A percentile compares a stretch with the other conserved stretches of the same genome.
phyloP scores from a whole-genome alignment of 2,888 invertebrate species.

The Cartodere bifasciata region DNA sequence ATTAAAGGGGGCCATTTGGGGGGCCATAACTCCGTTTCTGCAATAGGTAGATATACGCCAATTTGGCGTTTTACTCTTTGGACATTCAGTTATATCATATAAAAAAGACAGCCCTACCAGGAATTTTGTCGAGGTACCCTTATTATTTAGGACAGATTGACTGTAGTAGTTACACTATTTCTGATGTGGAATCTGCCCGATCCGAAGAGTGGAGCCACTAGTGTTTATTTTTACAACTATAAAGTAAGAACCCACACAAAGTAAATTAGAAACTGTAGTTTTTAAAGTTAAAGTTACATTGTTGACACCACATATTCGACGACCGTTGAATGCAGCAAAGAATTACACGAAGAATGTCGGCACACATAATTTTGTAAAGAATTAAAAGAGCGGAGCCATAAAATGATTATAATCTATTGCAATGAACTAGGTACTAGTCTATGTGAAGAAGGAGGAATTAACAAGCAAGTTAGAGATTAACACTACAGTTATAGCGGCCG shows the following conservation, averaged over 20 bases:
- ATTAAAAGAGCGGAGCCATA: neutral
- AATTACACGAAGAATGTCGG: neutral
- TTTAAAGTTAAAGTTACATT: constrained; percentile 11
- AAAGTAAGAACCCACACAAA: constrained; percentile 29
- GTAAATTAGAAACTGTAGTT: constrained; percentile 19
- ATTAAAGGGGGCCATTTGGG: no score
- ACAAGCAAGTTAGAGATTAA: constrained; percentile 30
- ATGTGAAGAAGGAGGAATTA: constrained; percentile 24
- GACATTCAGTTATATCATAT: no score
- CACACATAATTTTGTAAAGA: neutral
- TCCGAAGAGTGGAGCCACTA: constrained; percentile 34
- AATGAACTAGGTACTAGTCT: constrained; percentile 16
- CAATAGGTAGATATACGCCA: no score
- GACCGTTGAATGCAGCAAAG: neutral
- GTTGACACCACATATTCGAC: constrained; percentile 18
- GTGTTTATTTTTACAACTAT: constrained; percentile 28
- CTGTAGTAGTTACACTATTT: no score
- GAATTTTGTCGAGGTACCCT: no score
- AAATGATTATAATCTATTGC: constrained; percentile 1
- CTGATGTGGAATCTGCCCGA: constrained; percentile 30
- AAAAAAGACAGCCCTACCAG: no score
- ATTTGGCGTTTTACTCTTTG: no score
- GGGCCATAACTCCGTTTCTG: no score
- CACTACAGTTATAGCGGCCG: constrained; percentile 30
- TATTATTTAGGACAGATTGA: no score